Evolutionary conservation across 2,797 vertebrate species (phyloP), one percentile per base, ranked within the genome.

Genomic region (Enteromius trimaculatus): DNA sequence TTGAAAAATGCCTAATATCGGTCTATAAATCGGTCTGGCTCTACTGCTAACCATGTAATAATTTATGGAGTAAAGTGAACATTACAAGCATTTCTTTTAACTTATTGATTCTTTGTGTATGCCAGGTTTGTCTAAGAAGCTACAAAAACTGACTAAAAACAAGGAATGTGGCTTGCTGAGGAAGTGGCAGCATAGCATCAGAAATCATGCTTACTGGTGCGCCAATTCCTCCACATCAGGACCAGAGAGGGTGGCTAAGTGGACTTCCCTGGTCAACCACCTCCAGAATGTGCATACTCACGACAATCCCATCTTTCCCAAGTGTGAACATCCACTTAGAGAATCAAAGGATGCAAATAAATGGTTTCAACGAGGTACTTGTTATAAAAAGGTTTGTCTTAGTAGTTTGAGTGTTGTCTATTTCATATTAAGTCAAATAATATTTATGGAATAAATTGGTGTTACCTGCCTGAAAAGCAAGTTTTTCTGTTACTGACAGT

Each of bases 251-350:
- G 13, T 55, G 31, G 49, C 34, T 3, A 60, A 76, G 53, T 58
- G 51, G 74, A 76, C 74, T 39, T 76, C 74, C 7, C 53, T 76
- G 31, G 5, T 60, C 51, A 76, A 60, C 31, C 51, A 76, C 51
- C 49, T 53, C 49, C 49, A 53, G 17, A 53, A 53, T 53, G 42
- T 72, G 14, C 70, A 31, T 16, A 51, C n/a, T 14, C 70, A 72
- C 13, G 70, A 72, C 4, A 47, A 51, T 23, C 21, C 70, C 2
- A 8, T 49, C 3, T 31, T 29, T 29, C 70, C 23, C 23, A 47
- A 72, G 23, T 72, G 70, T 51, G 44, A 26, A 29, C 70, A 72
- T 47, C 44, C 70, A 8, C 4, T 23, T 31, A 26, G 2, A n/a
- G 70, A 23, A 13, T 47, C 39, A 42, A 44, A 13, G 42, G 11